These are phyloP conservation scores for Ectropis grisescens DNA, from an alignment of 1,140 invertebrate genomes.

Conservation along the genomic window DNA sequence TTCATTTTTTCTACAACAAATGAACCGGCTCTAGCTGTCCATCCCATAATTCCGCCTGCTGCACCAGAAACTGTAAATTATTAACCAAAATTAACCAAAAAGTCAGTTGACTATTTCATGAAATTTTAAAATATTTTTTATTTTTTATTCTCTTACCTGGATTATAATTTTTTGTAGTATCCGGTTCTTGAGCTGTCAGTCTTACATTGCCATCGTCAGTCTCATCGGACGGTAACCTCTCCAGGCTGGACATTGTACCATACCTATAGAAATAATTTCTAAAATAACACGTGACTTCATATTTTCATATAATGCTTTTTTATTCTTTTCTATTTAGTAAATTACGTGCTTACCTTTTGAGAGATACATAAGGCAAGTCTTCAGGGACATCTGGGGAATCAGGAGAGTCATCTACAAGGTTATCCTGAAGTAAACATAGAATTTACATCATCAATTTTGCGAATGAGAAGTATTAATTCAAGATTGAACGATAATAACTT, in stretches of 20 bases:
- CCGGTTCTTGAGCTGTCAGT: slow-evolving; percentile 49
- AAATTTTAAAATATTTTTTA: not conserved
- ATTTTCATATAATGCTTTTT: too few relatives aligned
- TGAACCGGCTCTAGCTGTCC: slow-evolving; percentile 82
- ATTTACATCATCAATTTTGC: too few relatives aligned
- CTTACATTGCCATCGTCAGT: slow-evolving; percentile 68
- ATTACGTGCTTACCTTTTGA: slow-evolving; percentile 40
- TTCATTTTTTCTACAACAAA: slow-evolving; percentile 87
- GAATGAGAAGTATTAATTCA: too few relatives aligned
- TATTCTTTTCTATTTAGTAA: too few relatives aligned
- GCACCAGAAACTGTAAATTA: slow-evolving; percentile 34
- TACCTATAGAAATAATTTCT: slow-evolving; percentile 46
- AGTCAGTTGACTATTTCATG: not conserved
- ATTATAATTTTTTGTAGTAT: slow-evolving; percentile 35
- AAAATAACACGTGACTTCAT: too few relatives aligned
- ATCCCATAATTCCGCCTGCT: slow-evolving; percentile 70
- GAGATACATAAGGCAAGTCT: slow-evolving; percentile 53
- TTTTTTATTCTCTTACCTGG: slow-evolving; percentile 44
- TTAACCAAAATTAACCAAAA: slow-evolving; percentile 5
- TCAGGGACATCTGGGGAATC: slow-evolving; percentile 60
- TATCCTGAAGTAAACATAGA: slow-evolving; percentile 41
- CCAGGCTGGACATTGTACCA: slow-evolving; percentile 85
- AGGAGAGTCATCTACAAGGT: slow-evolving; percentile 57
- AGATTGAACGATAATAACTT: too few relatives aligned
- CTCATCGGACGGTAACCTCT: slow-evolving; percentile 73